Evolutionary conservation across 2,113 vertebrate species (phyloP), one percentile per base, ranked within the genome.

Genomic region (Camelus dromedarius): DNA sequence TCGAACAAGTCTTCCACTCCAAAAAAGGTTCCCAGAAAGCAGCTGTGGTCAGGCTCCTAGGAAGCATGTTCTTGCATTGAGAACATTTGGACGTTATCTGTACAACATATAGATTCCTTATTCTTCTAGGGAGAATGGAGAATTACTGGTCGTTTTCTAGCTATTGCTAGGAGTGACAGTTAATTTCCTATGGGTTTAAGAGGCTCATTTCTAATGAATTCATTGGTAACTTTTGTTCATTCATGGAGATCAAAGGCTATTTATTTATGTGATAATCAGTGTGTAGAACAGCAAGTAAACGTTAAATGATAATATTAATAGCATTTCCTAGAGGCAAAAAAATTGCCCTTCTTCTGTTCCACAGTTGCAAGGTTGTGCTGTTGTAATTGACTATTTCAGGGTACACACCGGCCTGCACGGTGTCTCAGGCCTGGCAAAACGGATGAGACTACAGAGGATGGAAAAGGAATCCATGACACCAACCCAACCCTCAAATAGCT

Each of bases 271-370:
- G 95, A n/a, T 35, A 15, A 42, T 85, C 79, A 69, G 35, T 77
- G 14, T 82, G 7, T 76, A 66, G 42, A 92, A 90, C 28, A 67
- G 22, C 80, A 69, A 79, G 82, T 72, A 66, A 94, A 82, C 66
- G 24, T 22, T n/a, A 54, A 86, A 73, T 32, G 26, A 32, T 75
- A 8, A 69, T 69, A 84, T 32, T 69, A 86, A 32, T 48, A 42
- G 5, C 50, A 50, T n/a, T 48, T 73, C 46, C 88, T 56, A 84
- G 42, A 95, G 24, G 87, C 35, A 95, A 75, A 90, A 86, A 90
- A 77, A n/a, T 64, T 16, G 22, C 48, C 19, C 52, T 79, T 86
- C 91, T 48, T 48, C 83, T 86, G 9, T 46, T 84, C 64, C 77
- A 35, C 76, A 48, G 12, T 80, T 89, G 80, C 56, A 80, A 14